Conservation (phyloP, 2,797 vertebrate species). For the Columba guinea region DNA sequence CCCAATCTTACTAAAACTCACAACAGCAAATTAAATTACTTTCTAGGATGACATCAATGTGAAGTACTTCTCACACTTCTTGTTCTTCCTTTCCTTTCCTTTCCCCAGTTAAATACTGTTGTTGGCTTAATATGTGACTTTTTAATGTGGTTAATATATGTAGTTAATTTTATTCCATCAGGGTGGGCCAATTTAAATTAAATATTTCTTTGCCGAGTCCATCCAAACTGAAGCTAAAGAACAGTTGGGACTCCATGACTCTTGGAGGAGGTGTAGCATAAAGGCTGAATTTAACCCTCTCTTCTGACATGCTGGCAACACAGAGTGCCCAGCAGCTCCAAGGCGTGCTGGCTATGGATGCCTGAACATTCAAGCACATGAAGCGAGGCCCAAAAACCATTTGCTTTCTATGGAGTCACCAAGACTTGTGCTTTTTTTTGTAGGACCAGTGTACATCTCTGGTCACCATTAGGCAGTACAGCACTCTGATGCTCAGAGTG, state of each 20-base stretch:
- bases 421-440: background rate
- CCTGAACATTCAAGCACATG: background rate
- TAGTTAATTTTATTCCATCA: background rate
- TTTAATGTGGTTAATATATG: background rate
- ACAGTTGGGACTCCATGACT: background rate
- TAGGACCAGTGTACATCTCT: rapidly evolving
- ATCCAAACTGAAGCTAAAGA: background rate
- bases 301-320: rapidly evolving
- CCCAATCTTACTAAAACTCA: background rate
- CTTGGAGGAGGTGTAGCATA: background rate
- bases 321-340: background rate
- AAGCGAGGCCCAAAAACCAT: background rate
- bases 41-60: background rate
- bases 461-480: background rate
- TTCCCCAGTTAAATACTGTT: background rate
- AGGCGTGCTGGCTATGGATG: background rate
- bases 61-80: background rate
- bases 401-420: rapidly evolving
- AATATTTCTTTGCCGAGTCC: background rate
- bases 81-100: background rate
- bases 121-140: background rate
- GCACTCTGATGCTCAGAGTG: background rate
- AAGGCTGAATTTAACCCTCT: background rate
- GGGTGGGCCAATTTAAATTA: background rate
- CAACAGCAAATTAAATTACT: background rate